Evolutionary conservation across 2,888 invertebrate species (phyloP).

Genomic region (Eumerus sabulonum): DNA sequence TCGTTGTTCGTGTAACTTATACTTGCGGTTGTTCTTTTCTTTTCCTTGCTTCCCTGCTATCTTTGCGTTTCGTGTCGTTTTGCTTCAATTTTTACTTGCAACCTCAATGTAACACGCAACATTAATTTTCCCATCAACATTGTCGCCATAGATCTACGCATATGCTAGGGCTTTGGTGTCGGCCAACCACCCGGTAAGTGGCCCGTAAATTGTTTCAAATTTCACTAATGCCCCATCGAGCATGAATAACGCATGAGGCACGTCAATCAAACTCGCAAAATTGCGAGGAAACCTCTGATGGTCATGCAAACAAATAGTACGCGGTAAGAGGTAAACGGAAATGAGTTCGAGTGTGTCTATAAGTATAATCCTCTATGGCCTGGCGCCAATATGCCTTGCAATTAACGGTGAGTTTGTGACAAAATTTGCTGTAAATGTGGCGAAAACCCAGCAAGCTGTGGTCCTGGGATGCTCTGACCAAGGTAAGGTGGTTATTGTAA

Average conservation of each 20-base stretch:
- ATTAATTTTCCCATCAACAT: constrained; percentile 57
- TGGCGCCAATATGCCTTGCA: background rate
- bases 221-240: too few relatives aligned
- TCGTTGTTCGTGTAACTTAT: constrained; percentile 40
- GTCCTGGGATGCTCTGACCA: constrained; percentile 71
- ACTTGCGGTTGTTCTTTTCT: constrained; percentile 32
- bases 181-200: background rate
- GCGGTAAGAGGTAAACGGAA: too few relatives aligned
- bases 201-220: background rate
- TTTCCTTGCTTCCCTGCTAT: constrained; percentile 13
- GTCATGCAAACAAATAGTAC: background rate
- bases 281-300: too few relatives aligned
- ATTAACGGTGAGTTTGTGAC: constrained; percentile 61
- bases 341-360: too few relatives aligned
- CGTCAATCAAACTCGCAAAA: too few relatives aligned
- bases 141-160: constrained; percentile 41
- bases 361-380: too few relatives aligned
- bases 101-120: constrained; percentile 33
- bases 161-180: constrained; percentile 19
- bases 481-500: constrained; percentile 67
- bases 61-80: constrained; percentile 7
- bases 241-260: too few relatives aligned
- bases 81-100: constrained; percentile 34
- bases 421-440: constrained; percentile 70
- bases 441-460: constrained; percentile 70